phyloP scores from a whole-genome alignment of 2,113 vertebrate species.

The Psilopogon haemacephalus region DNA sequence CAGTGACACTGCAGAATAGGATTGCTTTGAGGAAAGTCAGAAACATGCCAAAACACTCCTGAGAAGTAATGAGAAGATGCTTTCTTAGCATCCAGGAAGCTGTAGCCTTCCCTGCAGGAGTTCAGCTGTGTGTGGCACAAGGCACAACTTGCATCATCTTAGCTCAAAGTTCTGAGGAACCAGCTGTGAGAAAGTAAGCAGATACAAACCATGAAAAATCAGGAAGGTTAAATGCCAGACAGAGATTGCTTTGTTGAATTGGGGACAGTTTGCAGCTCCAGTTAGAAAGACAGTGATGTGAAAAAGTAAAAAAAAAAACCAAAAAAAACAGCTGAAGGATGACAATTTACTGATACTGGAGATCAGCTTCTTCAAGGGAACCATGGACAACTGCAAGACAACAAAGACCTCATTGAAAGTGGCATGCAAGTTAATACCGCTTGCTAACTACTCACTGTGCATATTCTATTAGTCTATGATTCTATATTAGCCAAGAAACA shows the following conservation, averaged over 20 bases:
- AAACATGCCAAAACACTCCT: background rate
- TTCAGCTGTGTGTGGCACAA: background rate
- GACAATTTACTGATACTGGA: background rate
- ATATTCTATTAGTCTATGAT: background rate
- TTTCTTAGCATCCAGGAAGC: background rate
- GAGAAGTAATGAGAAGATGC: background rate
- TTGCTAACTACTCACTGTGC: background rate
- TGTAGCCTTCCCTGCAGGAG: background rate
- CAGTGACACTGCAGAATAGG: background rate
- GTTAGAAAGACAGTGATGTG: background rate
- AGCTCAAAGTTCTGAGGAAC: background rate
- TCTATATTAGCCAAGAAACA: background rate
- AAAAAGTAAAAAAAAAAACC: background rate
- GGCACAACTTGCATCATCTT: background rate
- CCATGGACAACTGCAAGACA: background rate
- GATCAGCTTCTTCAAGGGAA: background rate
- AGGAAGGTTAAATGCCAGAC: background rate
- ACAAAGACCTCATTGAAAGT: background rate
- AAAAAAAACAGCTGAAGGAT: background rate
- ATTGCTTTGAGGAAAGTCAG: background rate
- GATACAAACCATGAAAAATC: background rate
- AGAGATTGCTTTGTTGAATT: background rate
- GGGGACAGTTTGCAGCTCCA: fast-evolving
- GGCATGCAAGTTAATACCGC: background rate
- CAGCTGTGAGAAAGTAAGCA: background rate